Conservation (phyloP, 2,888 invertebrate species). For the Leucania comma region DNA sequence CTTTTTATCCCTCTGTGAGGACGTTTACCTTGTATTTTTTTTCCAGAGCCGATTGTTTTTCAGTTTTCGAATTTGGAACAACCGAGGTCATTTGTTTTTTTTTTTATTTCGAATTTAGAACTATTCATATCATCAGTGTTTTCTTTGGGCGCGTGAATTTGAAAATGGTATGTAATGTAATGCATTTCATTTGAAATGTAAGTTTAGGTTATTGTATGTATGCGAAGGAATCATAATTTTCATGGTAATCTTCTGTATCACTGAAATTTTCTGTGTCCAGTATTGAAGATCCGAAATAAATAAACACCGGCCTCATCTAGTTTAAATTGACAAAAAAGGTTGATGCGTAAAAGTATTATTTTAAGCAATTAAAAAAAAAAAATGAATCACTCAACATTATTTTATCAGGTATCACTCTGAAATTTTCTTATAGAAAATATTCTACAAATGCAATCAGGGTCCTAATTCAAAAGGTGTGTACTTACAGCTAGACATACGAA, state of each 20-base stretch:
- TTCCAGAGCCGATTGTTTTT: conserved; percentile 34
- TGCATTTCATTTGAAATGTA: too few relatives aligned
- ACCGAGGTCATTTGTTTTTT: conserved; percentile 15
- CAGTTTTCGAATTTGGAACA: conserved; percentile 17
- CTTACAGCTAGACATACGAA: not conserved
- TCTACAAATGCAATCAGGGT: not conserved
- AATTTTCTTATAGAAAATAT: not conserved
- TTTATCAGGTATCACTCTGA: not conserved
- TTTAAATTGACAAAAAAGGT: not conserved
- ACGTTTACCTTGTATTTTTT: conserved; percentile 65
- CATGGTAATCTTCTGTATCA: too few relatives aligned
- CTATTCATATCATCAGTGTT: not conserved
- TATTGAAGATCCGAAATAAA: too few relatives aligned
- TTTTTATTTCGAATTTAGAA: not conserved
- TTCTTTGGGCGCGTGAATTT: not conserved
- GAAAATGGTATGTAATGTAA: not conserved
- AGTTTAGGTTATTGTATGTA: too few relatives aligned
- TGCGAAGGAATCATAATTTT: too few relatives aligned
- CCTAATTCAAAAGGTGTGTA: not conserved
- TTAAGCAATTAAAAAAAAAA: not conserved
- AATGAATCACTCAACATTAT: not conserved
- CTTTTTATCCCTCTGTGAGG: conserved; percentile 71
- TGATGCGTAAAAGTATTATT: not conserved
- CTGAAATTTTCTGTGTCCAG: too few relatives aligned
- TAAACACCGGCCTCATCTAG: not conserved